Base-by-base conservation (phyloP, 2,888 invertebrate genomes). In the Cerastis leucographa region DNA sequence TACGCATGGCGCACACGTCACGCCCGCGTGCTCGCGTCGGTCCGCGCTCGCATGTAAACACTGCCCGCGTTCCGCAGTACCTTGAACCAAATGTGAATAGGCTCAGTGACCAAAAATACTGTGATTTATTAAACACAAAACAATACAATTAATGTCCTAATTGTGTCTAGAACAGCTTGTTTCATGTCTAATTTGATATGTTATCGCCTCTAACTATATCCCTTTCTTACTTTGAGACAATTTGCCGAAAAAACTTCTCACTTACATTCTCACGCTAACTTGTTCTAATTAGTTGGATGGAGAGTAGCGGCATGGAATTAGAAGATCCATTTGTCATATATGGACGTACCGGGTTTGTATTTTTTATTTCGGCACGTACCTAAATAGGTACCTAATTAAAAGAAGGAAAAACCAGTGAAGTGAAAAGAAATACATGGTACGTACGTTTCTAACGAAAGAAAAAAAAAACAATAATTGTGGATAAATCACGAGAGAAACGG, bases 321-420 rank as follows among this genome's bases (percentile, higher is more conserved):
- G 95, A 92, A 74, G 94, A 95, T 92, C 91, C 93, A 90, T 94
- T 92, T 94, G 93, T 92, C 91, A 91, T 93, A 87, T 90, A 94
- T 90, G 95, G 94, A 94, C 91, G 93, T 91, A 94, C 90, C 85
- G 94, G 95, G 96, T 96, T 96, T 92, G 95, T 96, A 96, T 94
- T 85, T 74, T 29, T 84, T 89, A 65, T 89, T 83, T 82, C 74
- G 65, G 22, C 65, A 80, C 74, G 71, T 84, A 59, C 19, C 19
- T 35, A 76, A 77, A 80, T 80, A 81, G 19, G 17, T 76, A 35
- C n/a, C 25, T 61, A 69, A 22, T 64, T 17, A 22, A 61, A 62
- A 56, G 17, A 42, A 14, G 2, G 9, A 59, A 12, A 46, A 54
- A 9, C 7, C 14, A 19, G 44, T 25, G 29, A n/a, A 35, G 51